These are phyloP conservation scores for Mesorhabditis belari DNA, from an alignment of 2,888 invertebrate species.

Conservation along the genomic window DNA sequence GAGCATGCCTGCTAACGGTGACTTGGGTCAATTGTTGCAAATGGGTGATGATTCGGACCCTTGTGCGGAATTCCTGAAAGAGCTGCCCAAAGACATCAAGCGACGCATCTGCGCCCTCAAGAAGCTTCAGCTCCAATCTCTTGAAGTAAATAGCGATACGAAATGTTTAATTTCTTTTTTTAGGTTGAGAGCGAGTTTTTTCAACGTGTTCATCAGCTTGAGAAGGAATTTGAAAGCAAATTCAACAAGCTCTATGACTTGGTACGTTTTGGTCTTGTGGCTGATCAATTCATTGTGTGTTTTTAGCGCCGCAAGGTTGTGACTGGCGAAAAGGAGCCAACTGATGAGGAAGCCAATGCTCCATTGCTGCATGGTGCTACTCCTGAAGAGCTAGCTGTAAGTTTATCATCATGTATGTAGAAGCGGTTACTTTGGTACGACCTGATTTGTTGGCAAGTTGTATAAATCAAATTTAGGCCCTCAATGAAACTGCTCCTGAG, in stretches of 20 bases:
- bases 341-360: slow-evolving; percentile 75
- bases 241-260: slow-evolving; percentile 75
- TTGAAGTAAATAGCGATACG: too few species aligned
- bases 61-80: not conserved
- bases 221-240: slow-evolving; percentile 77
- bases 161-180: too few species aligned
- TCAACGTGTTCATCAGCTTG: slow-evolving; percentile 82
- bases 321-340: slow-evolving; percentile 74
- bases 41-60: not conserved
- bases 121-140: slow-evolving; percentile 36
- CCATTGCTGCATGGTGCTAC: slow-evolving; percentile 61
- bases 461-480: too few species aligned
- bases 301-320: slow-evolving; percentile 57
- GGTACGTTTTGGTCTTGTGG: too few species aligned
- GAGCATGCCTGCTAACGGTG: too few species aligned
- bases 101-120: slow-evolving; percentile 42
- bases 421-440: too few species aligned
- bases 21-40: not conserved
- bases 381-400: slow-evolving; percentile 25
- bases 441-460: too few species aligned
- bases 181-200: slow-evolving; percentile 87
- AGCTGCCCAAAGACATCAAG: slow-evolving; percentile 12
- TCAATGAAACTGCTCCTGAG: not conserved
- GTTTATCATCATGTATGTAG: not conserved
- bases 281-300: too few species aligned